A percentile compares a stretch with the other conserved stretches of the same genome.
Conservation (phyloP, 2,888 invertebrate species). For the Tiliacea citrago region DNA sequence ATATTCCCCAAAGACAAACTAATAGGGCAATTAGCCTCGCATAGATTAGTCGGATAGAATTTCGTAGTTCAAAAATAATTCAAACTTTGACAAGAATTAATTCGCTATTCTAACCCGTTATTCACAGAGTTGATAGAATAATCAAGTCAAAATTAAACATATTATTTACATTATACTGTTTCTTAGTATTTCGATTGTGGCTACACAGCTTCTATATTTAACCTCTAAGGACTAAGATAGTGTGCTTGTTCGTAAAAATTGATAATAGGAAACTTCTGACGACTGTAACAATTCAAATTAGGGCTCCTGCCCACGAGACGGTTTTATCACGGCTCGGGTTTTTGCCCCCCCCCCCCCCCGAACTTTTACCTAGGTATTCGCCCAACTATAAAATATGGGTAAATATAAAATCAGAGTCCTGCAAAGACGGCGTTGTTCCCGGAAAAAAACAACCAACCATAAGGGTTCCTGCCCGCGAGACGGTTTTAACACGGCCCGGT, state of each 20-base stretch:
- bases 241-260: not conserved
- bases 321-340: too few species aligned
- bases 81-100: not conserved
- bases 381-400: too few species aligned
- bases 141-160: slow-evolving; percentile 2
- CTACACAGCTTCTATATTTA: slow-evolving; percentile 13
- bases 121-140: slow-evolving; percentile 19
- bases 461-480: too few species aligned
- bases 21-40: slow-evolving; percentile 28
- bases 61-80: slow-evolving; percentile 19
- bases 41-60: slow-evolving; percentile 18
- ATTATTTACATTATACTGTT: not conserved
- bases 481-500: too few species aligned
- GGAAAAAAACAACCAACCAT: too few species aligned
- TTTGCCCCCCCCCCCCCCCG: too few species aligned
- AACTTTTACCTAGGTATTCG: too few species aligned
- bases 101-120: slow-evolving; percentile 21
- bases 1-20: slow-evolving; percentile 38
- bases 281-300: not conserved
- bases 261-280: not conserved
- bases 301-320: too few species aligned
- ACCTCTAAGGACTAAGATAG: not conserved
- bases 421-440: too few species aligned
- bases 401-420: too few species aligned
- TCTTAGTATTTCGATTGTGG: slow-evolving; percentile 20